These are phyloP conservation scores for Orientallactaga bullata DNA, from an alignment of 2,113 vertebrate genomes.

Conservation along the genomic window DNA sequence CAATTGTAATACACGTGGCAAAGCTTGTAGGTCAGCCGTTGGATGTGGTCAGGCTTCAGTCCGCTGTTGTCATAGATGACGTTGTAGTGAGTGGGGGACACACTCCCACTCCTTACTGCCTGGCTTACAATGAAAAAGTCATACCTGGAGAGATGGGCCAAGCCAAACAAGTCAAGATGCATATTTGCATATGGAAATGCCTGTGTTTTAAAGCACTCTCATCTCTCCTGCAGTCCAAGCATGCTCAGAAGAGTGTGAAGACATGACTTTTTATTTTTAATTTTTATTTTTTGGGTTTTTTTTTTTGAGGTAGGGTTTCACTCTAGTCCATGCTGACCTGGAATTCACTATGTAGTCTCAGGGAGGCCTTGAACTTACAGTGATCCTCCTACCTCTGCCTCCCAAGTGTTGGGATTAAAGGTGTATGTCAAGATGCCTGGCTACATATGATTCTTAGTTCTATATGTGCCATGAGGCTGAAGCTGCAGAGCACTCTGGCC, in stretches of 20 bases:
- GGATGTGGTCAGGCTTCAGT: constrained; percentile 96
- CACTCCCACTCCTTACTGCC: constrained; percentile 90
- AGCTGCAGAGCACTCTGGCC: not conserved
- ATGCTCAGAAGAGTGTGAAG: not conserved
- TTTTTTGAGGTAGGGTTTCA: too few species aligned
- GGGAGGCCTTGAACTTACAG: too few species aligned
- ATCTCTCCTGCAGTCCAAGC: not conserved
- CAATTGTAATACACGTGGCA: constrained; percentile 99
- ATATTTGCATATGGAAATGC: not conserved
- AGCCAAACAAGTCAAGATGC: not conserved
- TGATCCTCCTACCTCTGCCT: too few species aligned
- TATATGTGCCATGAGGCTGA: not conserved
- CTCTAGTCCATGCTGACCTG: too few species aligned
- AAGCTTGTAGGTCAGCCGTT: constrained; percentile 96
- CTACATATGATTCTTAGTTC: too few species aligned
- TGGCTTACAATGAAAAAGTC: constrained; percentile 98
- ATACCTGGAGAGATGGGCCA: constrained; percentile 85
- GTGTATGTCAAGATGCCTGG: too few species aligned
- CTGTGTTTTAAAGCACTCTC: not conserved
- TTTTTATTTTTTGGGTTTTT: too few species aligned
- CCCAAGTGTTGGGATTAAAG: too few species aligned
- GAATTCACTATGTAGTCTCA: too few species aligned
- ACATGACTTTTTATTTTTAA: not conserved
- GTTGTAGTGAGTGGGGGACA: constrained; percentile 96
- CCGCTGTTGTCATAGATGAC: constrained; percentile 95